Evolutionary conservation across 2,797 vertebrate species (phyloP).

Genomic region (Poeciliopsis gracilis): DNA sequence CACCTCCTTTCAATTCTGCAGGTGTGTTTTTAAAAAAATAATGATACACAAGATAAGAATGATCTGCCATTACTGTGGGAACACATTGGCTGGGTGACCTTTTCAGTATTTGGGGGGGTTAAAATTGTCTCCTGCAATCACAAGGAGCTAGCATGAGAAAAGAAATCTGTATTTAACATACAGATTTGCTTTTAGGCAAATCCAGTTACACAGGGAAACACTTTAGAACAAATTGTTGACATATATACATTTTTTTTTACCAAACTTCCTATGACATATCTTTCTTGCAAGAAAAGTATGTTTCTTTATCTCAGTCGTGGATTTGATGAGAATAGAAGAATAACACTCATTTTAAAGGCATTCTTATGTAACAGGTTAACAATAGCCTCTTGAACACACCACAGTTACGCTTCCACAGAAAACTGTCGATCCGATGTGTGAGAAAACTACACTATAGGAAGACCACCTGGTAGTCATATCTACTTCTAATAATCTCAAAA

Average conservation of each 20-base stretch:
- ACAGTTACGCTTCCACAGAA: slow-evolving; percentile 8
- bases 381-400: slow-evolving; percentile 35
- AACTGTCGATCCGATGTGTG: slow-evolving; percentile 41
- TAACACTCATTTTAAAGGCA: slow-evolving; percentile 24
- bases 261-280: neutral
- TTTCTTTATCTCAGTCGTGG: neutral
- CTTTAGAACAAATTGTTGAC: neutral
- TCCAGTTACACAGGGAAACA: neutral
- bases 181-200: neutral
- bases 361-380: slow-evolving; percentile 25
- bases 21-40: neutral
- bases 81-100: neutral
- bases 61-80: neutral
- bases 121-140: neutral
- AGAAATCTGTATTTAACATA: neutral
- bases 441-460: slow-evolving; percentile 47
- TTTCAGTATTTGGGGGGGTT: neutral
- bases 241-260: neutral
- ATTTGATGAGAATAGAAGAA: slow-evolving; percentile 13
- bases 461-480: slow-evolving; percentile 58
- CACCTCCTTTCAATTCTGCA: neutral
- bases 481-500: slow-evolving; percentile 58
- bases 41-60: neutral
- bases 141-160: neutral
- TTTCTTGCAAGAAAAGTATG: neutral